These are phyloP conservation scores for Chiloscyllium plagiosum DNA, from an alignment of 2,113 vertebrate genomes.

Conservation along the genomic window DNA sequence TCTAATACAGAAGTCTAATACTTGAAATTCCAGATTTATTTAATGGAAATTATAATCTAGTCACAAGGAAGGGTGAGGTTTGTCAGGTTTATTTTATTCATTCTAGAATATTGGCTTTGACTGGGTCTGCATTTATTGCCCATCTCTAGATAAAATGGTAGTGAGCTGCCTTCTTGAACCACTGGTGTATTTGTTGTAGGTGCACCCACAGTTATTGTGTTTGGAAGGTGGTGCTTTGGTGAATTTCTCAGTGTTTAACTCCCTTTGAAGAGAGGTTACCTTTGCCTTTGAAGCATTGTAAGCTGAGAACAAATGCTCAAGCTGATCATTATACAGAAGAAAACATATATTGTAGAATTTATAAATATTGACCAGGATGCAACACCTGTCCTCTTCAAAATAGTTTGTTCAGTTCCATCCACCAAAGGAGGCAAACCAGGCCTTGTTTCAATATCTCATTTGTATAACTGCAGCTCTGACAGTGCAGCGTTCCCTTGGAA, in stretches of 20 bases:
- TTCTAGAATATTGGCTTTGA: too few species aligned
- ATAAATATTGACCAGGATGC: not conserved
- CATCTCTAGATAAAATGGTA: too few species aligned
- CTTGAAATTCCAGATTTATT: not conserved
- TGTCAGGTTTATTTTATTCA: not conserved
- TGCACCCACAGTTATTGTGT: too few species aligned
- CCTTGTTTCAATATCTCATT: not conserved
- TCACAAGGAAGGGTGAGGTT: not conserved
- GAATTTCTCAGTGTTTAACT: not conserved
- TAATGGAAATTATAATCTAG: not conserved
- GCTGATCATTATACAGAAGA: not conserved
- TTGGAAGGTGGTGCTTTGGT: not conserved
- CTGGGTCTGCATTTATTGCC: too few species aligned
- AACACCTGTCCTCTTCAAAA: not conserved
- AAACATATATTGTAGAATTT: not conserved
- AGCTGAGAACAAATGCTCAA: not conserved
- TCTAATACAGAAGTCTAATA: not conserved
- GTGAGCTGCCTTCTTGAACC: too few species aligned
- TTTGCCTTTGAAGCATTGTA: not conserved
- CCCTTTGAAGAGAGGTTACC: not conserved
- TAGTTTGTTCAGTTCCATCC: not conserved
- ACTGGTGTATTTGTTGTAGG: too few species aligned
- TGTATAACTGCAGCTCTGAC: not conserved
- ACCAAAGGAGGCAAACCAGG: not conserved
- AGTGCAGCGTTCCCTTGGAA: not conserved